phyloP scores from a whole-genome alignment of 2,113 vertebrate species.

The Myocastor coypus region DNA sequence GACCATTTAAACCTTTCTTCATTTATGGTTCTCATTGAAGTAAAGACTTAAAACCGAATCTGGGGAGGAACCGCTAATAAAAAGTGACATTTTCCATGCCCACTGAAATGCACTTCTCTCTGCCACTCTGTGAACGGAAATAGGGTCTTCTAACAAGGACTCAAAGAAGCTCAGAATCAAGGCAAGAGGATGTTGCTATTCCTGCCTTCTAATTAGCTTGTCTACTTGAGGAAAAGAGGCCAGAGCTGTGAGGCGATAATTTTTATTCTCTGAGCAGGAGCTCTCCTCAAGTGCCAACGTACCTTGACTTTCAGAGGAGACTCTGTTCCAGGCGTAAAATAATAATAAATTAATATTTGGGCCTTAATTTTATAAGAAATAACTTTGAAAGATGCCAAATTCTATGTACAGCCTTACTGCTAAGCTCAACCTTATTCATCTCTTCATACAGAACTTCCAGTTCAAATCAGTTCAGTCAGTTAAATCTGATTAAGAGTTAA shows the following conservation, averaged over 20 bases:
- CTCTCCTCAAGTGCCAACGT: conserved; percentile 34
- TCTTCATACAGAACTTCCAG: neutral
- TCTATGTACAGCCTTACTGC: neutral
- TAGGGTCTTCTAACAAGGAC: conserved; percentile 35
- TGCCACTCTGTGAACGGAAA: conserved; percentile 36
- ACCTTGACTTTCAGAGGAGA: conserved; percentile 25
- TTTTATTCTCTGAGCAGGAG: conserved; percentile 17
- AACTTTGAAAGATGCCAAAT: neutral
- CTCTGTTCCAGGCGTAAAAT: neutral
- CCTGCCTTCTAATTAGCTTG: conserved; percentile 54
- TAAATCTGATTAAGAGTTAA: conserved; percentile 34
- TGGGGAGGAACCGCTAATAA: neutral
- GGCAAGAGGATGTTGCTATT: conserved; percentile 24
- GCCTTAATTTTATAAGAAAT: conserved; percentile 39
- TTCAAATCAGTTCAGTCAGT: conserved; percentile 31
- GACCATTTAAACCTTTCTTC: neutral
- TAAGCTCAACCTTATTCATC: neutral
- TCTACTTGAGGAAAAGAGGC: conserved; percentile 48
- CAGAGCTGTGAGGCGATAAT: conserved; percentile 10
- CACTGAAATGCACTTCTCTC: neutral
- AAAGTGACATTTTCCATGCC: conserved; percentile 5
- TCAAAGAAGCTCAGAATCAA: conserved; percentile 35
- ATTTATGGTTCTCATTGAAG: conserved; percentile 36
- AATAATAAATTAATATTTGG: neutral
- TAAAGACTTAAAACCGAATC: conserved; percentile 17